Base-by-base conservation (phyloP, 2,113 vertebrate genomes). In the Rhinoptilus africanus region DNA sequence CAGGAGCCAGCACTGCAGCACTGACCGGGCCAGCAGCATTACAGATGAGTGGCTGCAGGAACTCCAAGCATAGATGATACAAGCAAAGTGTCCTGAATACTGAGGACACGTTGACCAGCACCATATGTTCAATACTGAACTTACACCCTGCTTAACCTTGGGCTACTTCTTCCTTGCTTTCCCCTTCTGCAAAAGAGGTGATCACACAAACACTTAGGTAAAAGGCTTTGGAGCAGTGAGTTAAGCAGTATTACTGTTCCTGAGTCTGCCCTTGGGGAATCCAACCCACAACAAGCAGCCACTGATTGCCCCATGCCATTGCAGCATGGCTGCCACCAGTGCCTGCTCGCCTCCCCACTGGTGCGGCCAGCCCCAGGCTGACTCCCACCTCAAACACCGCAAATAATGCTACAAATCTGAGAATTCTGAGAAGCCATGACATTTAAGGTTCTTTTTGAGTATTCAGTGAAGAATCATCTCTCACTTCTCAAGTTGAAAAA, bases 401-500 rank as follows among this genome's bases (percentile, higher is more conserved):
- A 63, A 72, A 50, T 26, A 28, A 23, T 3, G 24, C 0, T 5
- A 28, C 56, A 15, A 32, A 34, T 4, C 62, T 13, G 3, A 88
- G 50, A 57, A 37, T 51, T 37, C n/a, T 0, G 2, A 84, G 60
- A 86, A 72, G 54, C n/a, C 20, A 2, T 4, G 9, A 41, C 26
- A 54, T 62, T 60, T 30, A 75, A 91, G 50, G 34, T 12, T 75
- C 26, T 50, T 78, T 68, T 47, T 39, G 18, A 88, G 30, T 37
- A 30, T 54, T 63, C 50, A 35, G 26, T 37, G 41, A 63, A 50
- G 86, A 63, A 67, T 14, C 35, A 76, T 56, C 35, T 76, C 67
- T 85, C 57, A 16, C 63, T 92, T 23, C n/a, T 93, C n/a, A 71
- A 93, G 88, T 82, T 93, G 90, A 95, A 93, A 96, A 95, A 93